Percentiles rank a stretch among this genome's conserved stretches.
Conservation (phyloP, 2,888 invertebrate genomes). For the Patella caerulea region DNA sequence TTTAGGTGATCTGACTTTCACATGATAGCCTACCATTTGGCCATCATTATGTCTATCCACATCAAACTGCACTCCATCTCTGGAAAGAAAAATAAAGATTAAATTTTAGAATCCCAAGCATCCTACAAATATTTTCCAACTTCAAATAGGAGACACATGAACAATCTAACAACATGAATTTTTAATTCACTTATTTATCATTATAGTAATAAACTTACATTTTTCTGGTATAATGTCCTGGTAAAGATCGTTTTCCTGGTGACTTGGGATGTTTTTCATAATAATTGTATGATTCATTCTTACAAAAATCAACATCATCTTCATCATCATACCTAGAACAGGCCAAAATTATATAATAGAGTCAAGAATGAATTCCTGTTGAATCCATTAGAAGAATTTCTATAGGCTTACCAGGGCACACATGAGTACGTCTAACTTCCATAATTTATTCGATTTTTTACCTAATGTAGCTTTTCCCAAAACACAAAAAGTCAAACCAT, state of each 20-base stretch:
- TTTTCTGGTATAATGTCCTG: neutral
- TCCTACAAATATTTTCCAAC: neutral
- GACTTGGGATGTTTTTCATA: slow-evolving; percentile 5
- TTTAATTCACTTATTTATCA: neutral
- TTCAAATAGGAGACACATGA: neutral
- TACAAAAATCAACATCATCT: neutral
- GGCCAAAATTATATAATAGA: too few species aligned
- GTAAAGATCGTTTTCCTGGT: neutral
- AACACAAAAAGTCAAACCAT: too few species aligned
- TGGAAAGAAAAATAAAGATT: neutral
- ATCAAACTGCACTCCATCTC: neutral
- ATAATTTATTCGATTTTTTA: too few species aligned
- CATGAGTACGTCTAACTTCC: too few species aligned
- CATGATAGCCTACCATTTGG: neutral
- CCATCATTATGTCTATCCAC: neutral
- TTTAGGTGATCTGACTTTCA: neutral
- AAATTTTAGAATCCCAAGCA: neutral
- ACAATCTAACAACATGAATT: neutral
- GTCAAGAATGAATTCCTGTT: too few species aligned
- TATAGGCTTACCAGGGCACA: too few species aligned
- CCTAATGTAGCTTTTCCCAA: too few species aligned
- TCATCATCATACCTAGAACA: neutral
- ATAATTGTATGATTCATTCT: neutral
- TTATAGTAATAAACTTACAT: neutral
- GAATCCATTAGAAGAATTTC: too few species aligned